These are phyloP conservation scores for Cephus cinctus DNA, from an alignment of 1,140 invertebrate species.

Conservation along the genomic window DNA sequence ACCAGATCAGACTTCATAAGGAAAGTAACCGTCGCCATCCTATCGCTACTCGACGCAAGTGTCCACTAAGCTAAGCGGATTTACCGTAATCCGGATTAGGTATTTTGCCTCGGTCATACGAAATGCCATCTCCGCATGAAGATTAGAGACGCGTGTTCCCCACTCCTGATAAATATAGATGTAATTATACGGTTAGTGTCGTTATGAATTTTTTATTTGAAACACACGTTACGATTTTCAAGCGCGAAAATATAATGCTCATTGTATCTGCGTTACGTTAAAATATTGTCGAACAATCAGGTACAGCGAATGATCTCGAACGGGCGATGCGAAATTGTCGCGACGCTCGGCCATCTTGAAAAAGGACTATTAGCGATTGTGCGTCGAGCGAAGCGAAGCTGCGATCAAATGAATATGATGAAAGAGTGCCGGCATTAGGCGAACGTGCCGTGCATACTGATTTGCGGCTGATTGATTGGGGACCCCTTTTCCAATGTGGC, in stretches of 20 bases:
- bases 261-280: background rate
- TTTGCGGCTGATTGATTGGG: conserved; percentile 58
- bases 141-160: background rate
- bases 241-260: conserved; percentile 3
- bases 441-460: conserved; percentile 57
- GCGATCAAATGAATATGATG: conserved; percentile 57
- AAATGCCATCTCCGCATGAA: conserved; percentile 41
- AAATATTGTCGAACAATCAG: conserved; percentile 5
- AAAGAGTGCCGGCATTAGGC: conserved; percentile 56
- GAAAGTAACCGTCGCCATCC: no score
- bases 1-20: no score
- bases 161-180: background rate
- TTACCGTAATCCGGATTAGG: conserved; percentile 56
- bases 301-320: background rate
- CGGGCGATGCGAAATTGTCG: no score
- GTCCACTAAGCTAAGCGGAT: conserved; percentile 54
- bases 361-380: conserved; percentile 43
- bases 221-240: no score
- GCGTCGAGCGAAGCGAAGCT: conserved; percentile 34
- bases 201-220: no score
- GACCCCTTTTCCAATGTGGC: conserved; percentile 48
- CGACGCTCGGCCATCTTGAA: background rate
- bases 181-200: no score
- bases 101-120: conserved; percentile 40
- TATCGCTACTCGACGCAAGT: conserved; percentile 49